phyloP scores from a whole-genome alignment of 2,888 invertebrate species.

The Xestia sexstrigata region DNA sequence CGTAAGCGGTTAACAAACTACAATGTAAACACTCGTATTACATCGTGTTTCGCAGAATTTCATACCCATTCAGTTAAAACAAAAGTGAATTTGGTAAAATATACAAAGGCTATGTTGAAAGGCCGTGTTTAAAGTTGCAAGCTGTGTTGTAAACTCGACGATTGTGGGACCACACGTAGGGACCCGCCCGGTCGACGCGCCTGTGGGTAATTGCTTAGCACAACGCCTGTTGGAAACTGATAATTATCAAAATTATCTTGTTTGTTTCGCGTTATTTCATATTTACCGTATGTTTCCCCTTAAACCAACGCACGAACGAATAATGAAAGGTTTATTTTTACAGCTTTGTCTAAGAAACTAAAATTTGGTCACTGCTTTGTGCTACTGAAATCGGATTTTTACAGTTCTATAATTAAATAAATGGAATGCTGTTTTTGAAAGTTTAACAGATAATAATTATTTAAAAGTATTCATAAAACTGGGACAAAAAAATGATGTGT shows the following conservation, averaged over 20 bases:
- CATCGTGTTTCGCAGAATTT: constrained; percentile 54
- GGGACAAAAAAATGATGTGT: not conserved
- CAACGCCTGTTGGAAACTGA: constrained; percentile 70
- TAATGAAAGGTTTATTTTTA: not conserved
- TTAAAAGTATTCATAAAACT: not conserved
- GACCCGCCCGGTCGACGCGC: constrained; percentile 50
- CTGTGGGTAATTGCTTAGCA: constrained; percentile 73
- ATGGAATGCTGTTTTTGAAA: constrained; percentile 17
- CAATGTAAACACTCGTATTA: constrained; percentile 51
- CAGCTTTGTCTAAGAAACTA: constrained; percentile 14
- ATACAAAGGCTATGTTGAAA: constrained; percentile 63
- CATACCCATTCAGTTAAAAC: constrained; percentile 56
- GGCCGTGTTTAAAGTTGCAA: constrained; percentile 64
- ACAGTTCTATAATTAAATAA: constrained; percentile 32
- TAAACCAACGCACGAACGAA: not conserved
- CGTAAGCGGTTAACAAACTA: constrained; percentile 62
- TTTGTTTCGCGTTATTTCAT: constrained; percentile 48
- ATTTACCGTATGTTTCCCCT: constrained; percentile 13
- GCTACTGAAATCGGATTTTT: not conserved
- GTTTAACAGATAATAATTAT: constrained; percentile 4
- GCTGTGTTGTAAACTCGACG: constrained; percentile 50
- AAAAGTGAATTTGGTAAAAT: constrained; percentile 65
- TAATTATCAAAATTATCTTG: constrained; percentile 71
- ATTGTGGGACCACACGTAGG: constrained; percentile 58
- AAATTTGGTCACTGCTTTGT: not conserved